Evolutionary conservation across 2,888 invertebrate species (phyloP).

Genomic region (Glyphotaelius pellucidus): DNA sequence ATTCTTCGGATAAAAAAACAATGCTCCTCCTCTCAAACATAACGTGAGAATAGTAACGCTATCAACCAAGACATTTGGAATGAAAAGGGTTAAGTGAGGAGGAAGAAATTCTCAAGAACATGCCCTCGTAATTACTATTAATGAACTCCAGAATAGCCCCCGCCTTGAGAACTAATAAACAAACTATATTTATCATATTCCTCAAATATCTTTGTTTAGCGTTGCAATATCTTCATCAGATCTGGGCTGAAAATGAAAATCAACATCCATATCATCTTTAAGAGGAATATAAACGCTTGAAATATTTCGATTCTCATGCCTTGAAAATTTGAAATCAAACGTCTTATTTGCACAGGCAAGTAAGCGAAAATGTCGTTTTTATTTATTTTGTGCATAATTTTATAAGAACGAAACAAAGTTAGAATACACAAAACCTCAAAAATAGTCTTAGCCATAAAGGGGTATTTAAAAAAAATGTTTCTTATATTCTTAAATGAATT

Average conservation of each 20-base stretch:
- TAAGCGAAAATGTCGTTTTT: too few relatives aligned
- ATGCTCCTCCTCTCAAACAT: slow-evolving; percentile 15
- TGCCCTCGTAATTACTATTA: slow-evolving; percentile 12
- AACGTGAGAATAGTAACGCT: slow-evolving; percentile 35
- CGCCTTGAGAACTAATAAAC: background rate
- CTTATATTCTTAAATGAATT: too few relatives aligned
- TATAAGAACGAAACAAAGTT: too few relatives aligned
- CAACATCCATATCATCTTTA: background rate
- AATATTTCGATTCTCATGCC: too few relatives aligned
- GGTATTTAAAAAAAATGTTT: too few relatives aligned
- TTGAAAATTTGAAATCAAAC: too few relatives aligned
- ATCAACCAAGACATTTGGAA: slow-evolving; percentile 29
- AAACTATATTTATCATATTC: background rate
- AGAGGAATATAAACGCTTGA: too few relatives aligned
- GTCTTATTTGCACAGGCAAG: too few relatives aligned
- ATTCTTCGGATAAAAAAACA: slow-evolving; percentile 13
- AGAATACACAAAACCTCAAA: too few relatives aligned
- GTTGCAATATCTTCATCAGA: background rate
- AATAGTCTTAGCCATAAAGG: too few relatives aligned
- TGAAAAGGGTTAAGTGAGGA: slow-evolving; percentile 13
- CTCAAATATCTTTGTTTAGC: background rate
- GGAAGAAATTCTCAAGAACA: slow-evolving; percentile 27
- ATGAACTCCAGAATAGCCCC: background rate
- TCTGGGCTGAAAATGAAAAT: too few relatives aligned
- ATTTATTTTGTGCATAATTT: too few relatives aligned